Evolutionary conservation across 2,888 invertebrate species (phyloP).

Genomic region (Cephus runcator): DNA sequence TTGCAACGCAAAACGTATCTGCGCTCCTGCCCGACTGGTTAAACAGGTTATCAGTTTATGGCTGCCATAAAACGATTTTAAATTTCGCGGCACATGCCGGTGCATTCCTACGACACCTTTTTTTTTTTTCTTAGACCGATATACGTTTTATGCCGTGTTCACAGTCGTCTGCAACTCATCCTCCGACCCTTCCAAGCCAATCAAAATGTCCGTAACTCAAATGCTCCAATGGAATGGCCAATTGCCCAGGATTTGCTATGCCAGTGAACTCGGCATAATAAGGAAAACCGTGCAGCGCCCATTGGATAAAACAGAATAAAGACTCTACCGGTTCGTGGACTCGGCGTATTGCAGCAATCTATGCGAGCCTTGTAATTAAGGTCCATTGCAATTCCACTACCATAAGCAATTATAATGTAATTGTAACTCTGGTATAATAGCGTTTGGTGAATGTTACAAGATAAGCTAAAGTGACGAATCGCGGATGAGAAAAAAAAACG

Average conservation of each 20-base stretch:
- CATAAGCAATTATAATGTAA: slow-evolving; percentile 30
- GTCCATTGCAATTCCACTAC: slow-evolving; percentile 25
- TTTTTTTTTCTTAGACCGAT: slow-evolving; percentile 24
- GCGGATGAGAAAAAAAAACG: not conserved
- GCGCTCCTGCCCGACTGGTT: slow-evolving; percentile 50
- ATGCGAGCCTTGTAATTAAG: slow-evolving; percentile 26
- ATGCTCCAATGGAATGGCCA: not conserved
- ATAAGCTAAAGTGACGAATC: slow-evolving; percentile 13
- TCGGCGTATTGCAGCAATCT: slow-evolving; percentile 5
- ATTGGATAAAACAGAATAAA: not conserved
- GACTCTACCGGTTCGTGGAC: not conserved
- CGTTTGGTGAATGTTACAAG: slow-evolving; percentile 12
- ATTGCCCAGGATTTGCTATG: not conserved
- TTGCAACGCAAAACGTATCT: slow-evolving; percentile 44
- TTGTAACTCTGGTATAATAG: slow-evolving; percentile 27
- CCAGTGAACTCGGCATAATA: not conserved
- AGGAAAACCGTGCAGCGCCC: not conserved
- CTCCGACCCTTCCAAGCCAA: not conserved
- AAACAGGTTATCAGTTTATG: slow-evolving; percentile 62
- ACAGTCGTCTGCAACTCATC: slow-evolving; percentile 1
- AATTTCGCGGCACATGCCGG: slow-evolving; percentile 59
- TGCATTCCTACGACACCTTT: slow-evolving; percentile 40
- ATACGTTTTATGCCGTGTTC: slow-evolving; percentile 18
- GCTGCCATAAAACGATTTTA: slow-evolving; percentile 61
- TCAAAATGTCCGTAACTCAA: not conserved